Percentiles rank a stretch among this genome's conserved stretches.
Evolutionary conservation across 2,888 invertebrate genomes (phyloP).

Genomic region (Azorinus chamasolen): DNA sequence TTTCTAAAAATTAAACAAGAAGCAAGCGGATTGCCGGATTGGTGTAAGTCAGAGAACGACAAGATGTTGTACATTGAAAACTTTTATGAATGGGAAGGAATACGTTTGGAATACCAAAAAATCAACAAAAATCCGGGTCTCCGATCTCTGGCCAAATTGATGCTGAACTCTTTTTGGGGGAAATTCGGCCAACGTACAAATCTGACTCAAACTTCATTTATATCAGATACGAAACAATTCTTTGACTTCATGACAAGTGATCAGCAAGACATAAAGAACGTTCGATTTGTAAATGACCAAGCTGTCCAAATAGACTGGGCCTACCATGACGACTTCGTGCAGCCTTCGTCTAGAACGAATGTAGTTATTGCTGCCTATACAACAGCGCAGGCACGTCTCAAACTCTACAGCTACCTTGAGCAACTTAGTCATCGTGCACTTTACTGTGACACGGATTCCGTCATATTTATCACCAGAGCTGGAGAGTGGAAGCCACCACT

Average conservation of each 20-base stretch:
- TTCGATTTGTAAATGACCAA: conserved; percentile 19
- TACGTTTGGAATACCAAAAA: conserved; percentile 12
- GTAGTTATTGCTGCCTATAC: conserved; percentile 31
- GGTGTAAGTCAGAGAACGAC: conserved; percentile 49
- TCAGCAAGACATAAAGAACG: conserved; percentile 9
- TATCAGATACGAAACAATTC: not conserved
- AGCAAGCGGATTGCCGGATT: conserved; percentile 66
- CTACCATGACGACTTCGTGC: conserved; percentile 12
- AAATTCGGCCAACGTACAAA: conserved; percentile 24
- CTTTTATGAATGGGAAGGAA: conserved; percentile 42
- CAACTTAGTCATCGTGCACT: conserved; percentile 3
- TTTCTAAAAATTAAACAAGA: conserved; percentile 32
- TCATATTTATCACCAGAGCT: conserved; percentile 11
- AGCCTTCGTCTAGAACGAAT: conserved; percentile 10
- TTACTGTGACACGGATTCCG: conserved; percentile 28
- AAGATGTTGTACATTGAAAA: conserved; percentile 61
- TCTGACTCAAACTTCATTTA: conserved; percentile 17
- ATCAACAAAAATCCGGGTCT: conserved; percentile 42
- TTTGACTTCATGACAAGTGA: conserved; percentile 22
- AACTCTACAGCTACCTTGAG: conserved; percentile 24
- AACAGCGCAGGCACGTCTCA: conserved; percentile 43
- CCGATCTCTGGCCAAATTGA: conserved; percentile 30
- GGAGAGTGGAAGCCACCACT: conserved; percentile 54
- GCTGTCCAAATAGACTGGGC: not conserved
- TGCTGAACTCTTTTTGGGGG: conserved; percentile 22